A percentile compares a stretch with the other conserved stretches of the same genome.
phyloP scores from a whole-genome alignment of 2,888 invertebrate species.

The Panorpa germanica region DNA sequence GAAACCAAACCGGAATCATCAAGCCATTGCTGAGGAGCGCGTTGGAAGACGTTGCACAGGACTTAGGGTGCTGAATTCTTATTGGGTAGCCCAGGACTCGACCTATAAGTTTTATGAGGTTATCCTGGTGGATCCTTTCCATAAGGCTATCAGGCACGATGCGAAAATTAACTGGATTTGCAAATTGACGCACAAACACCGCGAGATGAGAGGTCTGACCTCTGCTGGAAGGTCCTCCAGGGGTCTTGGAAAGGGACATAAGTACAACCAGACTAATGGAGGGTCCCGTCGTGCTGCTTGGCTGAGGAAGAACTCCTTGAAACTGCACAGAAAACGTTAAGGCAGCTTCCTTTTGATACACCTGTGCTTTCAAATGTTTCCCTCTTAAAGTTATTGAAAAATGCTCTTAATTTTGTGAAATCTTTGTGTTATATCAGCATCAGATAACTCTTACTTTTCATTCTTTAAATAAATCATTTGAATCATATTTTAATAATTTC shows the following conservation, averaged over 20 bases:
- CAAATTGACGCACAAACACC: slow-evolving; percentile 91
- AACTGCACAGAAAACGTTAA: slow-evolving; percentile 95
- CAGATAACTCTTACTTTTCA: too few relatives aligned
- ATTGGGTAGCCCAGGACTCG: slow-evolving; percentile 99
- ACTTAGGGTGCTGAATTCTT: slow-evolving; percentile 90
- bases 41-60: slow-evolving; percentile 92
- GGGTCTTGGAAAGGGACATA: slow-evolving; percentile 88
- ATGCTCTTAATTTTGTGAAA: too few relatives aligned
- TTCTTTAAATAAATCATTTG: too few relatives aligned
- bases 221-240: slow-evolving; percentile 91
- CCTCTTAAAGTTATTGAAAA: too few relatives aligned
- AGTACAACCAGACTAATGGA: slow-evolving; percentile 89
- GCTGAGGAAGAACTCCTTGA: slow-evolving; percentile 85
- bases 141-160: slow-evolving; percentile 73
- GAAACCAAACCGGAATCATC: slow-evolving; percentile 86
- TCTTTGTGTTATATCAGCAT: too few relatives aligned
- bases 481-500: too few relatives aligned
- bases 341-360: too few relatives aligned
- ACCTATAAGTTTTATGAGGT: slow-evolving; percentile 98
- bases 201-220: slow-evolving; percentile 94
- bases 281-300: slow-evolving; percentile 91
- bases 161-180: slow-evolving; percentile 97
- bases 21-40: slow-evolving; percentile 96
- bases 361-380: too few relatives aligned
- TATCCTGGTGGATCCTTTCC: slow-evolving; percentile 58